Evolutionary conservation across 2,888 invertebrate species (phyloP).

Genomic region (Cerastis leucographa): DNA sequence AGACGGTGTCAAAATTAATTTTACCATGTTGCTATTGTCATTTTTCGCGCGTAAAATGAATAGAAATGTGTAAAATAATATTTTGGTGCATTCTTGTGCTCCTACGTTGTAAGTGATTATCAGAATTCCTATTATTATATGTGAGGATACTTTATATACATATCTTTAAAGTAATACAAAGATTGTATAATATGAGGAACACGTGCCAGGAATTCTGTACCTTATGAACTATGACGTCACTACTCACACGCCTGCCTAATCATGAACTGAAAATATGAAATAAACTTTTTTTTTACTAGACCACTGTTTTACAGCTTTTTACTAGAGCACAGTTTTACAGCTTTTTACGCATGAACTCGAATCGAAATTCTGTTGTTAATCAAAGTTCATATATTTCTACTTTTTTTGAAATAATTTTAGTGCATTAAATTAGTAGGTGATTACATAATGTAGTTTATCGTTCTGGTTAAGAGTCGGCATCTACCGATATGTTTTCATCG

Average conservation of each 20-base stretch:
- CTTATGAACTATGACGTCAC: conserved; percentile 28
- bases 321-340: conserved; percentile 47
- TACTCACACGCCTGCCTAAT: conserved; percentile 15
- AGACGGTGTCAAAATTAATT: conserved; percentile 47
- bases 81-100: conserved; percentile 41
- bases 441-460: conserved; percentile 47
- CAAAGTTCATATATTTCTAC: conserved; percentile 61
- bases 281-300: conserved; percentile 34
- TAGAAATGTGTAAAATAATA: conserved; percentile 42
- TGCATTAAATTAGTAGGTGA: conserved; percentile 57
- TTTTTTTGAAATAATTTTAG: conserved; percentile 49
- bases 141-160: conserved; percentile 67
- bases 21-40: conserved; percentile 40
- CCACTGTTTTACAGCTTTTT: conserved; percentile 53
- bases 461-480: conserved; percentile 66
- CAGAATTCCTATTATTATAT: conserved; percentile 65
- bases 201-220: conserved; percentile 64
- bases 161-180: conserved; percentile 70
- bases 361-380: conserved; percentile 65
- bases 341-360: conserved; percentile 66
- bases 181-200: conserved; percentile 68
- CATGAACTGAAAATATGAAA: conserved; percentile 57
- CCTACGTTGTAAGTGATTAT: conserved; percentile 35
- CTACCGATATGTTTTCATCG: conserved; percentile 74
- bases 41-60: conserved; percentile 50